A percentile compares a stretch with the other conserved stretches of the same genome.
Evolutionary conservation across 2,113 vertebrate genomes (phyloP).

Genomic region (Empidonax alnorum): DNA sequence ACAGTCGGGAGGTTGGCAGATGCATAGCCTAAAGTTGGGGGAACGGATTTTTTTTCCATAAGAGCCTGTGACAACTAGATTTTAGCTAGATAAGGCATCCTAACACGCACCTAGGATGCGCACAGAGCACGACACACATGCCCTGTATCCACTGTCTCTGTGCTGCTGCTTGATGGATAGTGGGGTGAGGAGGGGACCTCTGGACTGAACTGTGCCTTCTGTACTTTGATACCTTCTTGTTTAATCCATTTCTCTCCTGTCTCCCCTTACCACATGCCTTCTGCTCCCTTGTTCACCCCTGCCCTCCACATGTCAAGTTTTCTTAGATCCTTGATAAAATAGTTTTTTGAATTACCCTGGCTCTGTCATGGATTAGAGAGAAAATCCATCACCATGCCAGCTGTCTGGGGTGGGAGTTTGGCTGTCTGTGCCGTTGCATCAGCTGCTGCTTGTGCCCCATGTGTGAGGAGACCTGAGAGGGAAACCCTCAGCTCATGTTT

Average conservation of each 20-base stretch:
- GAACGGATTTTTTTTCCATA: not conserved
- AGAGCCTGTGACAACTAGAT: not conserved
- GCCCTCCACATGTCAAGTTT: not conserved
- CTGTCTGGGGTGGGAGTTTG: not conserved
- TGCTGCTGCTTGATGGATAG: fast-evolving
- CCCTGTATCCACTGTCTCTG: fast-evolving
- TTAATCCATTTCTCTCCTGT: not conserved
- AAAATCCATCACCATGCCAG: not conserved
- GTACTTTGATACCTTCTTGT: not conserved
- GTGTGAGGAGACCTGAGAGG: not conserved
- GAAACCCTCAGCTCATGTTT: not conserved
- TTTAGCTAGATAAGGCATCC: not conserved
- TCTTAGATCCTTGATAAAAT: not conserved
- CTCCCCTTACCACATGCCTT: fast-evolving
- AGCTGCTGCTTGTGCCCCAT: not conserved
- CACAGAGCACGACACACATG: fast-evolving
- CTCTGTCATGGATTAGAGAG: not conserved
- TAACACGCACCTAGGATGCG: fast-evolving
- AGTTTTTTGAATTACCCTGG: not conserved
- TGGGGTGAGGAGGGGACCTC: not conserved
- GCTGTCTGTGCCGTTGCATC: not conserved
- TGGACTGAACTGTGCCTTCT: not conserved
- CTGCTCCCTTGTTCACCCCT: not conserved
- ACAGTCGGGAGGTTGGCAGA: not conserved
- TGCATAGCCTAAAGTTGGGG: not conserved